Percentiles rank a stretch among this genome's conserved stretches.
Evolutionary conservation across 2,113 vertebrate species (phyloP).

Genomic region (Anhinga anhinga): DNA sequence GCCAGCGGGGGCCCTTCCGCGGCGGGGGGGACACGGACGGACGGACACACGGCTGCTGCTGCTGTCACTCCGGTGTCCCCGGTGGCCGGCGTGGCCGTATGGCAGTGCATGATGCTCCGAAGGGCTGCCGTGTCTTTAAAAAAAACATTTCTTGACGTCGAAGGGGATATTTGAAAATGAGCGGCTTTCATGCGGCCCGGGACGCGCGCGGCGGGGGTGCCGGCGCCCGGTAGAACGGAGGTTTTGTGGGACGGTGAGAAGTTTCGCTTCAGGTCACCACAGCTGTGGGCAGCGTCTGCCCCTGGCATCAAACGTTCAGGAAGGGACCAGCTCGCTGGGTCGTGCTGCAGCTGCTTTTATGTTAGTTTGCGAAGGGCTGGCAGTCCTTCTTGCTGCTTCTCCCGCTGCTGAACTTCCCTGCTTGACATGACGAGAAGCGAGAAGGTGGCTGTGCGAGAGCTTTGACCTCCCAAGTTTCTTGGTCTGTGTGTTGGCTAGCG

Average conservation of each 20-base stretch:
- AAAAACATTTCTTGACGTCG: rapidly evolving
- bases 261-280: rapidly evolving
- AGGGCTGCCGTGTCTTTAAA: rapidly evolving
- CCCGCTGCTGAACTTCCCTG: not conserved
- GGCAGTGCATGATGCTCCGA: rapidly evolving
- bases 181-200: rapidly evolving
- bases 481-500: rapidly evolving
- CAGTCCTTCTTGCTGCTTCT: rapidly evolving
- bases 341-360: not conserved
- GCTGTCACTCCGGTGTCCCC: not conserved
- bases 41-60: not conserved
- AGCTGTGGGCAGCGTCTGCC: not conserved
- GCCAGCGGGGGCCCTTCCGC: not conserved
- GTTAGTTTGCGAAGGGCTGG: not conserved
- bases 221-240: not conserved
- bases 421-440: not conserved
- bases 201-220: not conserved
- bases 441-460: rapidly evolving
- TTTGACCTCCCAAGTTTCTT: not conserved
- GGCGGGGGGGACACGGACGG: not conserved
- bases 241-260: not conserved
- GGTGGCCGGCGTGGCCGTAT: not conserved
- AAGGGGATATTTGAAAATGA: rapidly evolving
- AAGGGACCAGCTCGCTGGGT: not conserved
- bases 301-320: not conserved